Evolutionary conservation across 64 coral and sea anemone species (phyloP), one percentile per base, ranked within the genome.

Genomic region (Porites australiensis): DNA sequence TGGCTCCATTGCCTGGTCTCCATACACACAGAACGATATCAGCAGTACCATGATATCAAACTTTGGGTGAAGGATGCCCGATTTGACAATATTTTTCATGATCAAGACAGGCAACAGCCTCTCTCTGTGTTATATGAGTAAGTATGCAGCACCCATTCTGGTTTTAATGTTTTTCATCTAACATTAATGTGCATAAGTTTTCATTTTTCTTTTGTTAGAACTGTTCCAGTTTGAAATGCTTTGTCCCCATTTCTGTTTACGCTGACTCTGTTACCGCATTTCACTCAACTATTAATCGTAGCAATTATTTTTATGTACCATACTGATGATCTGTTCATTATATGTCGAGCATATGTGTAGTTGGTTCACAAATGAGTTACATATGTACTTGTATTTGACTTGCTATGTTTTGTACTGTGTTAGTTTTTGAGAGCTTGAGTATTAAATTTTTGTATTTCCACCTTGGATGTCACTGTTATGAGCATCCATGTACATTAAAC

Each of bases 1-100:
- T 72, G 83, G 11, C 6, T 77, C 72, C 15, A 23, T 75, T 13
- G 54, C 71, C 60, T 88, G 71, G 72, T 89, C 55, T 61, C 72
- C 72, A 44, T 77, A 77, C 11, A 77, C 78, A 1, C 27, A 19
- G 77, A 82, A 91, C 22, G 77, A 91, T 2, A 48, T 77, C 13
- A 14, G 6, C 20, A 70, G 68, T 70, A 7, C 68, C 68, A 37
- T 70, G n/a, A 23, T 70, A 23, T 27, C 68, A 70, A 70, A 13
- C 23, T 21, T 37, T n/a, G 68, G 21, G 22, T 70, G 22, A 22
- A 27, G 67, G 22, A 21, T 70, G 5, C 8, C 68, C 37, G 5
- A 37, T 21, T 70, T 70, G 68, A 70, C 68, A 8, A 70, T 27
- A 22, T 70, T 70, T 43, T 44, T 70, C 68, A 70, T 27, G 68